These are phyloP conservation scores for Drosophila testacea DNA, from an alignment of 2,888 invertebrate genomes.

Conservation along the genomic window DNA sequence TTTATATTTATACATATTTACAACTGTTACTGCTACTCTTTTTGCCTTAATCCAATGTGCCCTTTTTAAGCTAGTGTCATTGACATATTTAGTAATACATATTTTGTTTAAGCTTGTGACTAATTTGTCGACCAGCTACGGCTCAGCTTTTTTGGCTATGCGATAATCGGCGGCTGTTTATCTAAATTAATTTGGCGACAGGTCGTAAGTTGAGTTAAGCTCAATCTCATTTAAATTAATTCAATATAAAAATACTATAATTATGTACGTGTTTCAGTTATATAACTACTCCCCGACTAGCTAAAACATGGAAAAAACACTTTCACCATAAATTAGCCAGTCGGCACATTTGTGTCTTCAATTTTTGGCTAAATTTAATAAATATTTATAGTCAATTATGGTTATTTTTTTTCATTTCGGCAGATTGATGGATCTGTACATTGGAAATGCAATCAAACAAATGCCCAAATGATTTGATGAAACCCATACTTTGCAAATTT, in stretches of 20 bases:
- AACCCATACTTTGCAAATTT: slow-evolving; percentile 33
- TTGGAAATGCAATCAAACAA: slow-evolving; percentile 29
- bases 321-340: slow-evolving; percentile 57
- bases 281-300: slow-evolving; percentile 26
- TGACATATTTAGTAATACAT: slow-evolving; percentile 20
- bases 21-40: background rate
- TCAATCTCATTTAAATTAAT: slow-evolving; percentile 51
- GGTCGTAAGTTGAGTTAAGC: slow-evolving; percentile 35
- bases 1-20: no score
- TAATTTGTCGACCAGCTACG: slow-evolving; percentile 41
- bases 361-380: slow-evolving; percentile 39
- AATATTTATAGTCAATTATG: slow-evolving; percentile 54
- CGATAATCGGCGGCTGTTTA: slow-evolving; percentile 47
- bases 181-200: slow-evolving; percentile 64
- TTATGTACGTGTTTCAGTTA: slow-evolving; percentile 36
- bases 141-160: slow-evolving; percentile 30
- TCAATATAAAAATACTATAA: slow-evolving; percentile 47
- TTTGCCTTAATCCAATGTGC: background rate
- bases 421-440: slow-evolving; percentile 40
- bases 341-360: slow-evolving; percentile 40
- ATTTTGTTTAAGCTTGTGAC: slow-evolving; percentile 38
- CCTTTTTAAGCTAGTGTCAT: slow-evolving; percentile 38
- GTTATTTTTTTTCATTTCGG: slow-evolving; percentile 10
- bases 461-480: slow-evolving; percentile 22
- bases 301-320: slow-evolving; percentile 26